Base-by-base conservation (phyloP, 2,113 vertebrate genomes). In the Nycticryphes semicollaris region DNA sequence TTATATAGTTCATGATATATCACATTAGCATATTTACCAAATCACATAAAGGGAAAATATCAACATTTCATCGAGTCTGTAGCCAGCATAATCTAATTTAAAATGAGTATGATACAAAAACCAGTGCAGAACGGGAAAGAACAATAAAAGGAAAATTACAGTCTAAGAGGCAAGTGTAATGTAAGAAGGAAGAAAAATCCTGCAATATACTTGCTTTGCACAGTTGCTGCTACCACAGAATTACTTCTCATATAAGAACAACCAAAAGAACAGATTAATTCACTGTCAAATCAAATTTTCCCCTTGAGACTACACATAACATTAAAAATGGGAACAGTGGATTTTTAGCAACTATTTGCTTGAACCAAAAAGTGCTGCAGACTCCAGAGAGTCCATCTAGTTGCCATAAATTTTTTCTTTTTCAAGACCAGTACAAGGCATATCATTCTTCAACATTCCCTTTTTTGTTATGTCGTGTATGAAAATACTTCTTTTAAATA, bases 241-340 rank as follows among this genome's bases (percentile, higher is more conserved):
- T 86, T 81, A n/a, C 48, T 89, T 84, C 19, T 86, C 7, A 30
- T 84, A 18, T 70, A 79, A 74, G 66, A 80, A 87, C 45, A 84
- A 70, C 56, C 64, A 69, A 39, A 93, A 90, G 76, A 93, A 78
- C 39, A n/a, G 69, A 93, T 94, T 89, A 87, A 92, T 93, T 92
- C 84, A 57, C 77, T 89, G 81, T 89, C 90, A 93, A 94, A 90
- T 91, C 31, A 64, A 41, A 62, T 92, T 87, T 84, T 66, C 16
- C 86, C 60, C 62, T 30, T 60, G 77, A 91, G 90, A 92, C 48
- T 82, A 50, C 35, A 54, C 37, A 6, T 50, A 83, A 37, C 31
- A 73, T 79, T 86, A 87, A 89, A 93, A 93, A 89, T 66, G 62
- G 66, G 69, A 96, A 60, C 80, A 89, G 73, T 84, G 62, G 83